These are phyloP conservation scores for Dunckerocampus dactyliophorus DNA, from an alignment of 2,113 vertebrate species.

Conservation along the genomic window DNA sequence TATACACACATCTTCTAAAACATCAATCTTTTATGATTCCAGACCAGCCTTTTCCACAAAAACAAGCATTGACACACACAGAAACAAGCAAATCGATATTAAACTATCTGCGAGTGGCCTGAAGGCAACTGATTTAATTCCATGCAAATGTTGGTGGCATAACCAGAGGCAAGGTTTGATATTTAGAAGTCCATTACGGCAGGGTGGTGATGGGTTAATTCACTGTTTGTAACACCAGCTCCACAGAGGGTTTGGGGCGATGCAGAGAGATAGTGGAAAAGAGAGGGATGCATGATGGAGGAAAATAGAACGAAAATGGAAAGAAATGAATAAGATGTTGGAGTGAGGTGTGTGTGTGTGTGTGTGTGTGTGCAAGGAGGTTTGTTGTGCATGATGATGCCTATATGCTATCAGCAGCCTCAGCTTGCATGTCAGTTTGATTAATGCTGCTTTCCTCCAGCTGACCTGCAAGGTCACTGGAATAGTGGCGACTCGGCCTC, in stretches of 20 bases:
- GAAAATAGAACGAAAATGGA: neutral
- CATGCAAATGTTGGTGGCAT: slow-evolving; percentile 63
- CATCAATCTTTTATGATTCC: slow-evolving; percentile 23
- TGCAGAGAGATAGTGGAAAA: slow-evolving; percentile 19
- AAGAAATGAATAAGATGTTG: slow-evolving; percentile 10
- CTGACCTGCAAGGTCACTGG: slow-evolving; percentile 70
- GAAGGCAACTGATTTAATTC: slow-evolving; percentile 55
- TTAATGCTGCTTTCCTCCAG: slow-evolving; percentile 70
- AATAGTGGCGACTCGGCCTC: slow-evolving; percentile 63
- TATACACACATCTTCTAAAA: slow-evolving; percentile 15
- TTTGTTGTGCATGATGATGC: slow-evolving; percentile 54
- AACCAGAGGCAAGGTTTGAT: slow-evolving; percentile 63
- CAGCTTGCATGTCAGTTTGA: slow-evolving; percentile 59
- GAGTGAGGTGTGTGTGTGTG: slow-evolving; percentile 16
- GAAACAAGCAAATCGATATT: slow-evolving; percentile 52
- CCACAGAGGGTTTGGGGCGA: slow-evolving; percentile 36
- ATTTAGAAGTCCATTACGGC: slow-evolving; percentile 73
- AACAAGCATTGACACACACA: slow-evolving; percentile 22
- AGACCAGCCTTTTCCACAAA: slow-evolving; percentile 27
- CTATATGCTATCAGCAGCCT: slow-evolving; percentile 58
- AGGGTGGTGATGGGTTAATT: slow-evolving; percentile 66
- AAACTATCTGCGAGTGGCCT: slow-evolving; percentile 32
- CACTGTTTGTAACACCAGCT: slow-evolving; percentile 50
- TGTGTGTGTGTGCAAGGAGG: slow-evolving; percentile 6
- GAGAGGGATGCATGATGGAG: slow-evolving; percentile 20